Evolutionary conservation across 2,888 invertebrate species (phyloP).

Genomic region (Cheiracanthium punctorium): DNA sequence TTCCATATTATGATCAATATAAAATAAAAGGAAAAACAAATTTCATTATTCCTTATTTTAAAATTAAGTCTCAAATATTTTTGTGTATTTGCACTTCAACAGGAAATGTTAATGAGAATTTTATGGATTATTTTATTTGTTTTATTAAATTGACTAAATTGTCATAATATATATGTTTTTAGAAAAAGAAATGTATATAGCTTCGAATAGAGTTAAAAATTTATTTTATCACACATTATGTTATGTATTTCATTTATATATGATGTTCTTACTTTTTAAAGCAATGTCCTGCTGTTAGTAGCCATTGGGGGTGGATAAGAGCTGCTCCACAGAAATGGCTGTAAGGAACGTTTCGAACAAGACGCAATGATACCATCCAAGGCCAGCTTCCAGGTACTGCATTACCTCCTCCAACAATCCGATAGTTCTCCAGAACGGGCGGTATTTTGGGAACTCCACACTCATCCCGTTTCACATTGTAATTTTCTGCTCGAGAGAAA

Average conservation of each 20-base stretch:
- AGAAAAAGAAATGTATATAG: too few species aligned
- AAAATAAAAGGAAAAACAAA: too few species aligned
- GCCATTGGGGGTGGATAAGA: constrained; percentile 69
- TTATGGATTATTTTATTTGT: too few species aligned
- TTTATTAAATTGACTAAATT: too few species aligned
- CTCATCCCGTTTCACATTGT: neutral
- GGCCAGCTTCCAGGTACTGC: constrained; percentile 71
- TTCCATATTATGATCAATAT: too few species aligned
- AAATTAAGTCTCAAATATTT: too few species aligned
- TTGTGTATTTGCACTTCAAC: too few species aligned
- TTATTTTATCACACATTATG: too few species aligned
- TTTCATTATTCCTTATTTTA: too few species aligned
- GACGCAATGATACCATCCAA: constrained; percentile 69
- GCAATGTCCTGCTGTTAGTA: constrained; percentile 72
- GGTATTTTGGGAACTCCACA: constrained; percentile 62
- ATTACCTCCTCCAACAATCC: constrained; percentile 70
- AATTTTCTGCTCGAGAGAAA: neutral
- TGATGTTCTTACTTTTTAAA: constrained; percentile 54
- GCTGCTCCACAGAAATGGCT: constrained; percentile 71
- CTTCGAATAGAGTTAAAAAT: neutral
- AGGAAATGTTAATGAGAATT: too few species aligned
- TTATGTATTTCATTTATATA: too few species aligned
- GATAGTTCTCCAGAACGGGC: constrained; percentile 27
- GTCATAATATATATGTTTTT: too few species aligned
- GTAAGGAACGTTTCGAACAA: constrained; percentile 46